These are phyloP conservation scores for Oreochromis grahami DNA, from an alignment of 2,797 vertebrate genomes.

Conservation along the genomic window DNA sequence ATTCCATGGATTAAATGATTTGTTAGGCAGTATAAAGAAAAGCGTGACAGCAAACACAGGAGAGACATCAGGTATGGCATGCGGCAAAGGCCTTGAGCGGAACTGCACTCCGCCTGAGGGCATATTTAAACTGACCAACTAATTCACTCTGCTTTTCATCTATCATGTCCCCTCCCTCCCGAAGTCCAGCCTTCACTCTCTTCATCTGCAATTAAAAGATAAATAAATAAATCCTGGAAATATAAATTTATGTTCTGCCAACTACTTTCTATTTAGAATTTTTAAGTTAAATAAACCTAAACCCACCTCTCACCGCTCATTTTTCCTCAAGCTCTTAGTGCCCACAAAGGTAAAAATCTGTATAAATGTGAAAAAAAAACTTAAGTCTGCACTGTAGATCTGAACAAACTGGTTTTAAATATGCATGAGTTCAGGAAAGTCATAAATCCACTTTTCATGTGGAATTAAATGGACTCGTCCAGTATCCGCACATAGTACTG, in stretches of 20 bases:
- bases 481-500: not conserved
- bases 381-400: not conserved
- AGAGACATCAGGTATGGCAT: conserved; percentile 10
- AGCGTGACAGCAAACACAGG: not conserved
- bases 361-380: not conserved
- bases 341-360: not conserved
- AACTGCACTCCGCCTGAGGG: conserved; percentile 17
- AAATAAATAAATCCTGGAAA: not conserved
- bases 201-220: not conserved
- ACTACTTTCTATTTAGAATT: not conserved
- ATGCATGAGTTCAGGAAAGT: not conserved
- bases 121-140: conserved; percentile 20
- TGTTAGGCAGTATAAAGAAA: not conserved
- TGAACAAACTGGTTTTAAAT: not conserved
- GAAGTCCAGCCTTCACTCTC: not conserved
- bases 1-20: conserved; percentile 8
- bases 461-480: not conserved
- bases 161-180: not conserved
- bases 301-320: not conserved
- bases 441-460: not conserved
- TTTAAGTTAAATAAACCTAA: not conserved
- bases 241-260: not conserved
- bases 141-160: conserved; percentile 28
- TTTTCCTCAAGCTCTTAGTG: rapidly evolving
- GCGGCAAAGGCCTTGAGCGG: conserved; percentile 24